Evolutionary conservation across 2,797 vertebrate genomes (phyloP).

Genomic region (Cyprinodon diabolis): DNA sequence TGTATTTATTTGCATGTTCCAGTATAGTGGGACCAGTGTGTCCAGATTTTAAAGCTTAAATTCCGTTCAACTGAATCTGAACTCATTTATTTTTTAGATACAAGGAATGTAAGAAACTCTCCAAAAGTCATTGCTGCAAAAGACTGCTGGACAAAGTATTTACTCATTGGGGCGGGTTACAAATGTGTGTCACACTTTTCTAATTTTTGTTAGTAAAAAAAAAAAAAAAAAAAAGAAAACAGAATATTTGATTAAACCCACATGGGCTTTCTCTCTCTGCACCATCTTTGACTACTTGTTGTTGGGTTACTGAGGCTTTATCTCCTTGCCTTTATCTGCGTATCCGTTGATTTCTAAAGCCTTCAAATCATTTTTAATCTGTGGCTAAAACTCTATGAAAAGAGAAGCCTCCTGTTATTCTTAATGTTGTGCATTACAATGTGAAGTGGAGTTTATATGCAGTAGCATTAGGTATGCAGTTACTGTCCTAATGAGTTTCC

Average conservation of each 20-base stretch:
- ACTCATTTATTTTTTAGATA: background rate
- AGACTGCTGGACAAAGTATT: background rate
- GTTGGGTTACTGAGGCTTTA: background rate
- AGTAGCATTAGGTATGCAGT: background rate
- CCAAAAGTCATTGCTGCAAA: background rate
- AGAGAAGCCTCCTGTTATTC: conserved; percentile 42
- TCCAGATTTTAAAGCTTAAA: background rate
- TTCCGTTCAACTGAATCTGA: background rate
- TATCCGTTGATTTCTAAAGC: conserved; percentile 1
- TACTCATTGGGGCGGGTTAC: background rate
- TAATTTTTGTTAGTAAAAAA: background rate
- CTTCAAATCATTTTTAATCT: conserved; percentile 41
- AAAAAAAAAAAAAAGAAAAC: too few species aligned
- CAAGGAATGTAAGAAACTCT: background rate
- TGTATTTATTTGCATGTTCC: background rate
- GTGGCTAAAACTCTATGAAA: conserved; percentile 27
- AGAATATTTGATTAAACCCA: background rate
- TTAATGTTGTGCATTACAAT: conserved; percentile 24
- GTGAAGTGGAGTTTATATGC: background rate
- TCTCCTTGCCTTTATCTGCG: background rate
- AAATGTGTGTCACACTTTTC: background rate
- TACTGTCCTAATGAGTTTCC: background rate
- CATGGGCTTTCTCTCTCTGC: background rate
- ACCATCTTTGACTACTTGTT: background rate
- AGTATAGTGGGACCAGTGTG: background rate